Conservation (phyloP, 2,888 invertebrate species). For the Notodonta ziczac region DNA sequence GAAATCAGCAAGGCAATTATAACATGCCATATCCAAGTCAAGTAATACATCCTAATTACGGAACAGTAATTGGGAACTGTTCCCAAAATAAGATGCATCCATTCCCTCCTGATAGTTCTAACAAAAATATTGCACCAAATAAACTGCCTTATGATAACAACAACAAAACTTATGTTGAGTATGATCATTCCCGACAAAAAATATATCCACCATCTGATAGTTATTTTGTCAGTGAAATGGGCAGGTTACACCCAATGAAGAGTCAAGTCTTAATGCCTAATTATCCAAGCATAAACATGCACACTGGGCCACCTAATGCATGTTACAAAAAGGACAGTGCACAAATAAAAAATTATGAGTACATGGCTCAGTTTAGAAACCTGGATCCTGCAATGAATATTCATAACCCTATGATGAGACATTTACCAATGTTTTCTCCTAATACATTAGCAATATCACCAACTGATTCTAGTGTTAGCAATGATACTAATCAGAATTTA, state of each 20-base stretch:
- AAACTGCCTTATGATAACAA: conserved; percentile 67
- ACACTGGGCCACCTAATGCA: conserved; percentile 57
- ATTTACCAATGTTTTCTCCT: conserved; percentile 73
- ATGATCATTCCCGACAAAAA: conserved; percentile 64
- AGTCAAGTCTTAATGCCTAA: conserved; percentile 61
- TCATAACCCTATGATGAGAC: conserved; percentile 59
- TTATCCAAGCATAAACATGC: conserved; percentile 62
- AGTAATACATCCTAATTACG: conserved; percentile 67
- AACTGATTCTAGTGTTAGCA: conserved; percentile 73
- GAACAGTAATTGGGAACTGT: conserved; percentile 59
- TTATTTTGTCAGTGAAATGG: conserved; percentile 66
- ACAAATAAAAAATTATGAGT: conserved; percentile 64
- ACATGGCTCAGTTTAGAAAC: conserved; percentile 62
- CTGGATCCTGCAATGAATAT: conserved; percentile 59
- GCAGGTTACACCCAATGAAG: conserved; percentile 60
- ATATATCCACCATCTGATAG: conserved; percentile 59
- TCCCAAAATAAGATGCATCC: conserved; percentile 67
- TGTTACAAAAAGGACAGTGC: conserved; percentile 69
- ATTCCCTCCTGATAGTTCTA: conserved; percentile 57
- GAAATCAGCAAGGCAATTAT: conserved; percentile 63
- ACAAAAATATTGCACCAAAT: conserved; percentile 57
- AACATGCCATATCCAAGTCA: conserved; percentile 66
- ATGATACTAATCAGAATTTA: conserved; percentile 66
- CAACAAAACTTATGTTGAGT: conserved; percentile 67
- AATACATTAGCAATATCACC: conserved; percentile 75